Conservation (phyloP, 1,140 invertebrate genomes). For the Musca domestica region DNA sequence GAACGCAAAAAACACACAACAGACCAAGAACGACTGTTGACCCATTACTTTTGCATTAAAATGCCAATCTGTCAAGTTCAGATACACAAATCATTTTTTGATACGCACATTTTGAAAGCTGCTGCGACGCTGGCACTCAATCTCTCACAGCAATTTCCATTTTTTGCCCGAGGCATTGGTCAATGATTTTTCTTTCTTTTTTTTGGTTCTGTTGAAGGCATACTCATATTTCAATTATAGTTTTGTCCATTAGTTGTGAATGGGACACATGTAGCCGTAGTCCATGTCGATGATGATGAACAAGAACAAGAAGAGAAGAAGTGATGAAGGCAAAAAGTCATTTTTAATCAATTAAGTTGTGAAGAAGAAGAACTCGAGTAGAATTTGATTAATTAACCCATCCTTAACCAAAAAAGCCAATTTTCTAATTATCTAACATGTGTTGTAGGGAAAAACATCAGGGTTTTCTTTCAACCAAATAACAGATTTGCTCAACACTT, state of each 20-base stretch:
- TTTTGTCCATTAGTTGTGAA: too few species aligned
- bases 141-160: too few species aligned
- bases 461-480: not conserved
- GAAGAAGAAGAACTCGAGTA: not conserved
- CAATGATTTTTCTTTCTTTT: too few species aligned
- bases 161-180: too few species aligned
- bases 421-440: not conserved
- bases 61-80: constrained; percentile 17
- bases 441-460: constrained; percentile 1
- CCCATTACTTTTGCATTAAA: constrained; percentile 18
- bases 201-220: too few species aligned
- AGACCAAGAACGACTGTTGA: not conserved
- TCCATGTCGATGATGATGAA: too few species aligned
- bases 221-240: too few species aligned
- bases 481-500: not conserved
- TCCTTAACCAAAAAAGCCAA: too few species aligned
- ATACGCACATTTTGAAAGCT: constrained; percentile 1
- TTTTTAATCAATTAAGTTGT: constrained; percentile 16
- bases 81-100: constrained; percentile 19
- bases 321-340: not conserved
- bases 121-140: too few species aligned
- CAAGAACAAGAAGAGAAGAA: too few species aligned
- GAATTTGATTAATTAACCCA: constrained; percentile 15
- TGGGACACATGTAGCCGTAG: too few species aligned
- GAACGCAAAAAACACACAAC: too few species aligned